These are phyloP conservation scores for Stenichneumon culpator DNA, from an alignment of 2,888 invertebrate genomes.

Conservation along the genomic window DNA sequence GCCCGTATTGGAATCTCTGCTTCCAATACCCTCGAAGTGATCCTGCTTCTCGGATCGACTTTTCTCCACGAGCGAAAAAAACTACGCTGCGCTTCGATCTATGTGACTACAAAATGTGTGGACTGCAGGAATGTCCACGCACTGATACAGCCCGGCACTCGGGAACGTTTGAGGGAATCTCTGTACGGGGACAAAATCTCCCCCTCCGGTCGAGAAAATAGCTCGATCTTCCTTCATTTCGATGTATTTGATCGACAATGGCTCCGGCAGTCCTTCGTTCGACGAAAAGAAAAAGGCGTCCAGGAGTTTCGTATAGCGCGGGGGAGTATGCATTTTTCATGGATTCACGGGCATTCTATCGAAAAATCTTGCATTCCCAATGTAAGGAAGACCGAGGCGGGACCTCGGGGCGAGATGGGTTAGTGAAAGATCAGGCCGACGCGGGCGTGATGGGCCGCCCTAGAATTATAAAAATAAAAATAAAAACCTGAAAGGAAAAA, in stretches of 20 bases:
- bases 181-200: conserved; percentile 10
- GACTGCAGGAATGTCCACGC: not conserved
- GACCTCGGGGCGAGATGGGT: too few relatives aligned
- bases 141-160: not conserved
- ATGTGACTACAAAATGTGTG: not conserved
- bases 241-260: conserved; percentile 47
- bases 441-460: too few relatives aligned
- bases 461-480: too few relatives aligned
- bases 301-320: conserved; percentile 7
- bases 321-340: conserved; percentile 37
- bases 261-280: not conserved
- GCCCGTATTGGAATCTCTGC: conserved; percentile 32
- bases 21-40: not conserved
- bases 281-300: conserved; percentile 2
- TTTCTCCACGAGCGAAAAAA: not conserved
- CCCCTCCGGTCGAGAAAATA: not conserved
- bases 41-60: not conserved
- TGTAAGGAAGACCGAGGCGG: too few relatives aligned
- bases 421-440: too few relatives aligned
- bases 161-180: conserved; percentile 16
- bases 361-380: conserved; percentile 19
- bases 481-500: too few relatives aligned
- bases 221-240: conserved; percentile 10
- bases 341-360: conserved; percentile 8
- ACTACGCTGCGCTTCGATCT: not conserved